phyloP scores from a whole-genome alignment of 2,888 invertebrate genomes.

The Podotricha telesiphe region DNA sequence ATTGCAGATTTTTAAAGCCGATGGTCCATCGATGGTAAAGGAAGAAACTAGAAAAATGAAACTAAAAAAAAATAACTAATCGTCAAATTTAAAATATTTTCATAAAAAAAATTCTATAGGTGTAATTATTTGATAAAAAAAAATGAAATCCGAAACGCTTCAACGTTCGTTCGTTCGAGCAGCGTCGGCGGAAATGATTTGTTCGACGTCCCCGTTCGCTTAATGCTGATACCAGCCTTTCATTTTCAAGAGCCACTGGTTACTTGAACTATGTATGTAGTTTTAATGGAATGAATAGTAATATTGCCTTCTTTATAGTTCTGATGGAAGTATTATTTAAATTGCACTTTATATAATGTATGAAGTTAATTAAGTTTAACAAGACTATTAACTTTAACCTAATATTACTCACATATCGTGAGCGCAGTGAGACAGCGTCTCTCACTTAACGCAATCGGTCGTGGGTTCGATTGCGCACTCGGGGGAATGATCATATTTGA shows the following conservation, averaged over 20 bases:
- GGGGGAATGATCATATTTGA: no score
- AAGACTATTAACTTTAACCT: no score
- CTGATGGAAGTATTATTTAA: neutral
- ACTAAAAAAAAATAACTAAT: no score
- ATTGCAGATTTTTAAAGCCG: no score
- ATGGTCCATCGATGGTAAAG: no score
- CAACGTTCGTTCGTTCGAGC: constrained; percentile 36
- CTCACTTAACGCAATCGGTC: no score
- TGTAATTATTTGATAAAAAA: constrained; percentile 1
- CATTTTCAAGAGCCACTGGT: constrained; percentile 20
- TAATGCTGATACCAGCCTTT: constrained; percentile 15
- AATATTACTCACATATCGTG: no score
- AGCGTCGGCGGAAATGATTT: constrained; percentile 42
- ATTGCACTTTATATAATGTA: no score
- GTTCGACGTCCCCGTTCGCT: constrained; percentile 32
- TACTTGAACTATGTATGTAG: constrained; percentile 16
- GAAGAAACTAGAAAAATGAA: no score
- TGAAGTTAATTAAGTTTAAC: no score
- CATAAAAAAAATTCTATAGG: neutral
- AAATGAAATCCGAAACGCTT: constrained; percentile 32
- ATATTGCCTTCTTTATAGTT: neutral
- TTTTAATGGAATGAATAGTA: constrained; percentile 8
- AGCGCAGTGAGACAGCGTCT: no score
- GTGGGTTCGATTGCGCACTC: no score
- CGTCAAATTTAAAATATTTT: neutral